Percentiles rank a stretch among this genome's conserved stretches.
Conservation (phyloP, 35 echinoderm and acorn worm species). For the Apostichopus parvimensis region DNA sequence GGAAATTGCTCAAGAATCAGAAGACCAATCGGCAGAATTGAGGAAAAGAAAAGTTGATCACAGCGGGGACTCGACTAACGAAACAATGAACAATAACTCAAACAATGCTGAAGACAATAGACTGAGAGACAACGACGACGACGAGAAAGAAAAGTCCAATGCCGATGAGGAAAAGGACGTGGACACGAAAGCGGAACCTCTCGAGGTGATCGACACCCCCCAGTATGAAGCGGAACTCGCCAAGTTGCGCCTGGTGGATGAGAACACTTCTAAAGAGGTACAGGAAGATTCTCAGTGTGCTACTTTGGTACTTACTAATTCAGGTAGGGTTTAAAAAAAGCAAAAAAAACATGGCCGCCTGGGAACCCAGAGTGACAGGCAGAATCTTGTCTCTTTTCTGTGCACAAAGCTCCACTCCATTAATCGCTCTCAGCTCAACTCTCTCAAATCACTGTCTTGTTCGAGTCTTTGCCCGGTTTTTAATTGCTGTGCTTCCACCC, state of each 20-base stretch:
- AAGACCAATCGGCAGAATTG: background rate
- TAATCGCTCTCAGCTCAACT: no score
- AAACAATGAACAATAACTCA: constrained; percentile 34
- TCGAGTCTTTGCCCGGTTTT: no score
- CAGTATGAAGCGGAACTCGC: constrained; percentile 20
- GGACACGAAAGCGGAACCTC: background rate
- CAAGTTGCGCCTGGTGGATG: constrained; percentile 17
- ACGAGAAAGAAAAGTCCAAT: background rate
- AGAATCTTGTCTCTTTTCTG: background rate
- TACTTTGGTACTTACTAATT: constrained; percentile 49
- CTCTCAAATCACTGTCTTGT: no score
- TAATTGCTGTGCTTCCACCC: no score
- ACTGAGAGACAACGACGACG: background rate
- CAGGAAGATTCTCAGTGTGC: constrained; percentile 33
- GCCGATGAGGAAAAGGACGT: background rate
- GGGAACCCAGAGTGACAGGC: background rate
- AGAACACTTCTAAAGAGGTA: constrained; percentile 41
- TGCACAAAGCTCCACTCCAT: no score
- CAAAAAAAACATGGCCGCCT: background rate
- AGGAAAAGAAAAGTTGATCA: background rate
- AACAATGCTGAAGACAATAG: constrained; percentile 24
- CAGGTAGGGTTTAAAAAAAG: background rate
- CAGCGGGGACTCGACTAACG: background rate
- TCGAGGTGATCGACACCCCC: constrained; percentile 17
- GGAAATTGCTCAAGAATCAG: background rate